Evolutionary conservation across 2,797 vertebrate genomes (phyloP).

Genomic region (Danionella dracula): DNA sequence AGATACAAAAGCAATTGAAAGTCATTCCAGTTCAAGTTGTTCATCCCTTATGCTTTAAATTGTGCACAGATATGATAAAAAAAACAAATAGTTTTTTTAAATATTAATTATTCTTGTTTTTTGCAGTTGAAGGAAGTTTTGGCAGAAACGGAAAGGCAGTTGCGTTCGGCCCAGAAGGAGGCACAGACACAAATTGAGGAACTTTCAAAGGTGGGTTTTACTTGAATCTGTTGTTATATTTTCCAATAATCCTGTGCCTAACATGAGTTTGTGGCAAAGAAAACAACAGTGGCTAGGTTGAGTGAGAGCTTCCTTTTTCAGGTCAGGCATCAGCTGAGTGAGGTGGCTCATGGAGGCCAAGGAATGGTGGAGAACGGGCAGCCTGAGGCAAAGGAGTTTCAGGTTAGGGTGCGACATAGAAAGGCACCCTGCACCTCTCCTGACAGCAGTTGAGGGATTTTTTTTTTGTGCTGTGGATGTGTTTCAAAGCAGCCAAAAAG

Average conservation of each 20-base stretch:
- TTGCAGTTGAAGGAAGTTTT: conserved; percentile 80
- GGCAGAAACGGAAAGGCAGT: conserved; percentile 74
- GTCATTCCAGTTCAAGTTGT: background rate
- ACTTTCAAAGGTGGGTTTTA: conserved; percentile 74
- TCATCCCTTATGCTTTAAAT: background rate
- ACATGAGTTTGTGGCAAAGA: background rate
- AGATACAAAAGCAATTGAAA: background rate
- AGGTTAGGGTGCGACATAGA: conserved; percentile 71
- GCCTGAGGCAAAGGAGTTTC: conserved; percentile 56
- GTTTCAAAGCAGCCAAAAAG: no score
- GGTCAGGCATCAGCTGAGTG: conserved; percentile 83
- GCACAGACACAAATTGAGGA: conserved; percentile 80
- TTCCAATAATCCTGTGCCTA: background rate
- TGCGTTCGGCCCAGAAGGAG: conserved; percentile 78
- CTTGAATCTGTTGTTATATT: conserved; percentile 9
- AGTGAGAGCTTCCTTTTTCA: conserved; percentile 71
- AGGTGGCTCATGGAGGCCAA: conserved; percentile 69
- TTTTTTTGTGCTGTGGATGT: background rate
- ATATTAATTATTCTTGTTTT: background rate
- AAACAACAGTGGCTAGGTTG: conserved; percentile 34
- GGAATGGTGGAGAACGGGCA: conserved; percentile 69
- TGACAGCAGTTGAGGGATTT: background rate
- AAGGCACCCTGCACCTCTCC: conserved; percentile 13
- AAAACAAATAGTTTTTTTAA: no score
- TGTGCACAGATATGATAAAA: no score